These are phyloP conservation scores for Phenganax marumi DNA, from an alignment of 92 coral and sea anemone species.

Conservation along the genomic window DNA sequence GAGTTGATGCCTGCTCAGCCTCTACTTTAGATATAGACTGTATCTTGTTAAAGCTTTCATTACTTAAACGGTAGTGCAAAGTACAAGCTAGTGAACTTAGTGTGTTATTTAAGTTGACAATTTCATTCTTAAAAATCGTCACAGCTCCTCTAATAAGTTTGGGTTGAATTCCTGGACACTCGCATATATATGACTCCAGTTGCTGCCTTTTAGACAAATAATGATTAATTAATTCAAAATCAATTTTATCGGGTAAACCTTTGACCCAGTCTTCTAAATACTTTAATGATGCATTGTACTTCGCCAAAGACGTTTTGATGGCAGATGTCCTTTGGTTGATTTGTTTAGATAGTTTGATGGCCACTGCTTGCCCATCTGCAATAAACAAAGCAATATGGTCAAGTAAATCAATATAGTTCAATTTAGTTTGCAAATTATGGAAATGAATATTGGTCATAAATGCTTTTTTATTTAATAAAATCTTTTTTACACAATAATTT, in stretches of 20 bases:
- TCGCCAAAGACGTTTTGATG: not conserved
- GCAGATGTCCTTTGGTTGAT: constrained; percentile 4
- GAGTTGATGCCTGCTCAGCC: not conserved
- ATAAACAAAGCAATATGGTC: not conserved
- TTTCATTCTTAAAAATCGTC: not conserved
- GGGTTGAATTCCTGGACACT: not conserved
- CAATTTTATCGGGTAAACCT: not conserved
- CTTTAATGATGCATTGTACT: constrained; percentile 8
- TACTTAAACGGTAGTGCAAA: not conserved
- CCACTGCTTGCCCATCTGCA: constrained; percentile 20
- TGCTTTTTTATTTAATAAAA: too few relatives aligned
- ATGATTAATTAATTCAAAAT: constrained; percentile 1
- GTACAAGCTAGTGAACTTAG: not conserved
- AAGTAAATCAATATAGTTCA: not conserved
- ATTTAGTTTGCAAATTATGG: too few relatives aligned
- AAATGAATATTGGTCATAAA: too few relatives aligned
- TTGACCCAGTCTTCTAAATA: not conserved
- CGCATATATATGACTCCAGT: not conserved
- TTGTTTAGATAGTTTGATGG: constrained; percentile 14
- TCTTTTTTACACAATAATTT: too few relatives aligned
- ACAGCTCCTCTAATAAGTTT: not conserved
- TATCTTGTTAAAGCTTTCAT: not conserved
- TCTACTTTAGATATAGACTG: not conserved
- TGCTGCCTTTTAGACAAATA: not conserved
- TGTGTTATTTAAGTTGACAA: not conserved